phyloP scores from a whole-genome alignment of 92 coral and sea anemone genomes.

The Diadumene lineata region DNA sequence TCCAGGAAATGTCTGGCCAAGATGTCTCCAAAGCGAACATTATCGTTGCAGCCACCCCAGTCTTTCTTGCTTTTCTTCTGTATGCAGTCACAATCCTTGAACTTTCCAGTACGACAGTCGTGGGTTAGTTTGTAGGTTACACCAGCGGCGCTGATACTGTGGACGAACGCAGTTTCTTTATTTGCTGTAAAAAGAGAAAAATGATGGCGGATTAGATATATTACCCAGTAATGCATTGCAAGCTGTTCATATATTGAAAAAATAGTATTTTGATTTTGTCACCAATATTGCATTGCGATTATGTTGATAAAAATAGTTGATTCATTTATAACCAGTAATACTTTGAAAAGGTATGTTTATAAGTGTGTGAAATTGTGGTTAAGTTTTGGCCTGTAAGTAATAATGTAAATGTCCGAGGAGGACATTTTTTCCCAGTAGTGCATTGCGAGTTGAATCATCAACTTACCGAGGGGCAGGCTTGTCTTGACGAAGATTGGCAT shows the following conservation, averaged over 20 bases:
- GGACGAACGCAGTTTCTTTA: slow-evolving; percentile 39
- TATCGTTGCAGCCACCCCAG: slow-evolving; percentile 83
- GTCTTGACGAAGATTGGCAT: slow-evolving; percentile 63
- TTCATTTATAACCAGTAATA: background rate
- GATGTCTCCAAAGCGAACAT: slow-evolving; percentile 66
- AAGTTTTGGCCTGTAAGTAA: too few species aligned
- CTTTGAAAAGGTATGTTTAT: background rate
- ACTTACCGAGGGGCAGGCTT: slow-evolving; percentile 67
- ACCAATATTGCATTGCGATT: background rate
- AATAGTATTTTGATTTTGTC: too few species aligned
- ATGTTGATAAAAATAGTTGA: background rate
- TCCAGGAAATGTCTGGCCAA: slow-evolving; percentile 69
- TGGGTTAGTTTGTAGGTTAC: slow-evolving; percentile 52
- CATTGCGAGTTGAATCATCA: too few species aligned
- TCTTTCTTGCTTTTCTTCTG: slow-evolving; percentile 13
- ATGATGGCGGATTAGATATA: background rate
- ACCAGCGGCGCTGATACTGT: slow-evolving; percentile 50
- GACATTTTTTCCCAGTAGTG: background rate
- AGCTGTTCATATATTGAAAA: too few species aligned
- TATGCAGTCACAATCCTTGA: slow-evolving; percentile 54
- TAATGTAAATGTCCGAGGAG: too few species aligned
- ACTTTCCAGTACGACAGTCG: slow-evolving; percentile 51
- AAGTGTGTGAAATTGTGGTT: too few species aligned
- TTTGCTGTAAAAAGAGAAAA: slow-evolving; percentile 12
- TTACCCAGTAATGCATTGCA: background rate